These are phyloP conservation scores for Desmodus rotundus DNA, from an alignment of 2,113 vertebrate species.

Conservation along the genomic window DNA sequence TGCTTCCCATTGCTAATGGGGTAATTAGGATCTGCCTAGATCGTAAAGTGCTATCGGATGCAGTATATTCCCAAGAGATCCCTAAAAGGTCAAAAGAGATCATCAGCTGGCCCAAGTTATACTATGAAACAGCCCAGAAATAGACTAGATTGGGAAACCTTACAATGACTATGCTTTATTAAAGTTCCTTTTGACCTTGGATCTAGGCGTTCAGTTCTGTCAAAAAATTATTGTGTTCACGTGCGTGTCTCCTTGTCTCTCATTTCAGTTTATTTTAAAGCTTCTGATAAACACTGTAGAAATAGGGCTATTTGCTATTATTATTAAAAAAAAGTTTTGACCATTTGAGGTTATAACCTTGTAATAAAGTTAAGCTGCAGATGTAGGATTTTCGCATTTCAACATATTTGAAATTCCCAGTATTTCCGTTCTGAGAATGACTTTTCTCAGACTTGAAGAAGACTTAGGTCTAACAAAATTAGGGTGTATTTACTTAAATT, in stretches of 20 bases:
- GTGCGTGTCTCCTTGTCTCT: not conserved
- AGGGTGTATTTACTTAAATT: conserved; percentile 36
- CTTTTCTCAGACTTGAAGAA: conserved; percentile 28
- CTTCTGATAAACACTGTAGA: not conserved
- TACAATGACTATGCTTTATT: not conserved
- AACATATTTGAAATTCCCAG: conserved; percentile 39
- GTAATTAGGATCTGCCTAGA: conserved; percentile 6
- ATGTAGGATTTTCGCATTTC: not conserved
- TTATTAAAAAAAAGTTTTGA: not conserved
- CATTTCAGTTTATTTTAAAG: conserved; percentile 4
- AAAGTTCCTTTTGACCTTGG: not conserved
- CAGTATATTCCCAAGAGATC: not conserved
- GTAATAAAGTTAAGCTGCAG: not conserved
- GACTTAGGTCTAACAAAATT: not conserved
- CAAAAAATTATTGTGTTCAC: not conserved
- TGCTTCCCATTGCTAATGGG: conserved; percentile 15
- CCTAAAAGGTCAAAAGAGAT: not conserved
- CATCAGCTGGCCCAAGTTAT: not conserved
- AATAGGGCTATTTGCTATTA: not conserved
- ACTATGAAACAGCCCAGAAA: not conserved
- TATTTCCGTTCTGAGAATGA: conserved; percentile 4
- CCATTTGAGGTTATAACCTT: not conserved
- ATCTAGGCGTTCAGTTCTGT: not conserved
- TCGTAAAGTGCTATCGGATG: not conserved
- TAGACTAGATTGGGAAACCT: not conserved